Conservation (phyloP, 1,140 invertebrate species). For the Leptinotarsa texana region DNA sequence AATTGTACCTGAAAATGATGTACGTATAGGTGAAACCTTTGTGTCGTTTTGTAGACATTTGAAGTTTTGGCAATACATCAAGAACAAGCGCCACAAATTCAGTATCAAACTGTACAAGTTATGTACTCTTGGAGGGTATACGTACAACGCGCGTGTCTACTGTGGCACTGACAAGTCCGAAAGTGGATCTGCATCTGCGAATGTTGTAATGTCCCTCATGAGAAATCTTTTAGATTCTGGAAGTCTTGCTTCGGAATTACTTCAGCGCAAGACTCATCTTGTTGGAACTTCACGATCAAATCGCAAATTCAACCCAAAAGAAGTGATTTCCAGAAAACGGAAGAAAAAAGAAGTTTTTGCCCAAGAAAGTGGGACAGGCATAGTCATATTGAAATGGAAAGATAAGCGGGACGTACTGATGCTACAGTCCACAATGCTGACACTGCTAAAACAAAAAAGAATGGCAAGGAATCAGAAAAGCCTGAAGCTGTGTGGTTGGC, state of each 20-base stretch:
- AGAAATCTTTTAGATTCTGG: constrained; percentile 29
- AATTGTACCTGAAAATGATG: not conserved
- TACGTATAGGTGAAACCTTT: constrained; percentile 49
- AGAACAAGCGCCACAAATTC: constrained; percentile 36
- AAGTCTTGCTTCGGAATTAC: constrained; percentile 52
- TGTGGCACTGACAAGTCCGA: constrained; percentile 38
- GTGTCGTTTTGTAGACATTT: constrained; percentile 47
- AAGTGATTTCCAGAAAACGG: constrained; percentile 50
- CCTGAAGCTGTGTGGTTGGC: constrained; percentile 53
- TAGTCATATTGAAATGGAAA: constrained; percentile 56
- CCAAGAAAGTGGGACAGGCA: constrained; percentile 50
- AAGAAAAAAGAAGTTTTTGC: constrained; percentile 44
- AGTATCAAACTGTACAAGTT: constrained; percentile 53
- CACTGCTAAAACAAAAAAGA: not conserved
- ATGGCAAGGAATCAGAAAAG: constrained; percentile 41
- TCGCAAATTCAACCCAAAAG: constrained; percentile 50
- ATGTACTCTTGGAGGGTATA: constrained; percentile 29
- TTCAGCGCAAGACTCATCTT: constrained; percentile 56
- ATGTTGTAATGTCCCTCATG: constrained; percentile 21
- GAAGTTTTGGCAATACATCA: constrained; percentile 31
- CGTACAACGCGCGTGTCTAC: constrained; percentile 46
- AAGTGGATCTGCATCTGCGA: constrained; percentile 7
- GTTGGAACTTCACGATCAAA: constrained; percentile 55
- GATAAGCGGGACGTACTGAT: constrained; percentile 55
- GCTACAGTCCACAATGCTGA: constrained; percentile 50